Conservation (phyloP, 2,797 vertebrate species). For the Sebastes baramenuke region DNA sequence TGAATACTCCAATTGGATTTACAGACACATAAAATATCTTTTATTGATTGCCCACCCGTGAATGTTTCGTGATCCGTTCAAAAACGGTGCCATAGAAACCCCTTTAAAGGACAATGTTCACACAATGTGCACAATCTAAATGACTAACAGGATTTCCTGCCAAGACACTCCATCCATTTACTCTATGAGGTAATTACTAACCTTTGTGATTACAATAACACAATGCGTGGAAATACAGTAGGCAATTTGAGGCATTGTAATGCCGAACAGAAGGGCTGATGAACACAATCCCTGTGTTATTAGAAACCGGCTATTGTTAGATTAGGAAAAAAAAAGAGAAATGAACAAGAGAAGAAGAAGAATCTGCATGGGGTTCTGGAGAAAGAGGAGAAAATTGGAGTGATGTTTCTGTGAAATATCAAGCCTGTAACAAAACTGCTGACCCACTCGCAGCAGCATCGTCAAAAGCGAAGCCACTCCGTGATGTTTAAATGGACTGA, state of each 20-base stretch:
- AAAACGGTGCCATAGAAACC: not conserved
- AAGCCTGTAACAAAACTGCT: constrained; percentile 33
- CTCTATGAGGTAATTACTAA: constrained; percentile 38
- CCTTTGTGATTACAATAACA: constrained; percentile 31
- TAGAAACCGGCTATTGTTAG: constrained; percentile 15
- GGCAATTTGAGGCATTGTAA: constrained; percentile 31
- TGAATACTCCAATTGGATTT: not conserved
- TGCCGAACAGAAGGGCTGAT: constrained; percentile 23
- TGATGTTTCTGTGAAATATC: constrained; percentile 57
- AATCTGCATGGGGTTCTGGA: not conserved
- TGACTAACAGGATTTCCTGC: constrained; percentile 29
- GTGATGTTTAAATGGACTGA: constrained; percentile 29
- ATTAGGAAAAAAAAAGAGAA: constrained; percentile 1
- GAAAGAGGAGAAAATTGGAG: constrained; percentile 5
- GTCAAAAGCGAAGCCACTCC: constrained; percentile 30
- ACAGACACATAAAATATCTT: not conserved
- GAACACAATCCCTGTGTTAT: constrained; percentile 4
- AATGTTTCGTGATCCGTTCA: not conserved
- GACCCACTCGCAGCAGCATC: constrained; percentile 44
- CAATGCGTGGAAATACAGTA: constrained; percentile 28
- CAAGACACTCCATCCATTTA: constrained; percentile 25
- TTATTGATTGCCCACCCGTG: not conserved
- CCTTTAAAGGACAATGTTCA: constrained; percentile 1
- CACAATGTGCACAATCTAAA: constrained; percentile 9
- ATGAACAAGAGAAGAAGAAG: not conserved